A percentile compares a stretch with the other conserved stretches of the same genome.
These are phyloP conservation scores for Cervus canadensis DNA, from an alignment of 2,113 vertebrate genomes.

Conservation along the genomic window DNA sequence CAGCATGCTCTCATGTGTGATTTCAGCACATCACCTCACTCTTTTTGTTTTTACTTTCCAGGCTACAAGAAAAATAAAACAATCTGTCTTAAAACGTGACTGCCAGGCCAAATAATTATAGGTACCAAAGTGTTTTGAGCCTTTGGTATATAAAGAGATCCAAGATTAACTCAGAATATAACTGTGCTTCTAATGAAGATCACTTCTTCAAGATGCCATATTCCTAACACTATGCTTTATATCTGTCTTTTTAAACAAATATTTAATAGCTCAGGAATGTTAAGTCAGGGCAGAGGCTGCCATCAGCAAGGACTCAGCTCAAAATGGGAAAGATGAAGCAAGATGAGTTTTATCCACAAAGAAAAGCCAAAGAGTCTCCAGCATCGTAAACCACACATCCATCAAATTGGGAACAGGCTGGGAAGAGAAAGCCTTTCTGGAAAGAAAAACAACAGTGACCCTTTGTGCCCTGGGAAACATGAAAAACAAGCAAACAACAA, in stretches of 20 bases:
- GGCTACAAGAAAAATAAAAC: neutral
- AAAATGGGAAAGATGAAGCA: neutral
- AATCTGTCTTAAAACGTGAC: neutral
- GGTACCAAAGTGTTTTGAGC: neutral
- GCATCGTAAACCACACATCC: neutral
- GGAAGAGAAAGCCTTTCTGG: neutral
- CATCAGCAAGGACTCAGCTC: neutral
- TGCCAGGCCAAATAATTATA: neutral
- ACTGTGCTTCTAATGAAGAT: neutral
- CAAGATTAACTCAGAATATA: neutral
- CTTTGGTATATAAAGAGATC: neutral
- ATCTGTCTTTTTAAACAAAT: constrained; percentile 37
- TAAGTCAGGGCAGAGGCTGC: neutral
- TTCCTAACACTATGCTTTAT: neutral
- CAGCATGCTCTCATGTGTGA: neutral
- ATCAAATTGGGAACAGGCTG: neutral
- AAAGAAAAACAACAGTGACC: neutral
- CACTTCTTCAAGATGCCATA: neutral
- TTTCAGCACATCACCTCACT: neutral
- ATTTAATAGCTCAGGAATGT: constrained; percentile 33
- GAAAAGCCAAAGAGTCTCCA: neutral
- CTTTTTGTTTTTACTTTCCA: neutral
- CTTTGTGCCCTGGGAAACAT: neutral
- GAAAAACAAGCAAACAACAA: neutral
- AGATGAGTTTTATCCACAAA: neutral